phyloP scores from a whole-genome alignment of 2,797 vertebrate species.

The Phylloscopus collybita region DNA sequence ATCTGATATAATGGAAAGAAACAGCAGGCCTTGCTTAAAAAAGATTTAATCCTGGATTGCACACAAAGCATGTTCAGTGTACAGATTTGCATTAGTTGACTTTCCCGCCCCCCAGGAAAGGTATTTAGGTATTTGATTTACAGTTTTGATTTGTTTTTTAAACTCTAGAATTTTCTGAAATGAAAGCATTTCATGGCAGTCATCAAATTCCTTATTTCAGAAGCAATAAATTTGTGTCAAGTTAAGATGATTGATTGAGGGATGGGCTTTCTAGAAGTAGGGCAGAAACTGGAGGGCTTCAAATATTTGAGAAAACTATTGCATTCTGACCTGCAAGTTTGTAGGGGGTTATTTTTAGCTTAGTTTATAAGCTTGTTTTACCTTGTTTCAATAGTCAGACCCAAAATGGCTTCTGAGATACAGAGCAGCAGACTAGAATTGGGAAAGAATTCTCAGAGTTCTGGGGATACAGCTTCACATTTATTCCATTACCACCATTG shows the following conservation, averaged over 20 bases:
- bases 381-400: background rate
- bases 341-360: background rate
- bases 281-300: background rate
- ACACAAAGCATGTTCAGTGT: background rate
- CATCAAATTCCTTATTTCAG: background rate
- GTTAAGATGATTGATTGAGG: background rate
- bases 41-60: conserved; percentile 35
- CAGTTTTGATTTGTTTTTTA: background rate
- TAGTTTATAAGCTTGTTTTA: background rate
- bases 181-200: background rate
- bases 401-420: background rate
- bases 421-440: background rate
- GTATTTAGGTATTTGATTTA: background rate
- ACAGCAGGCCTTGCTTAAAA: conserved; percentile 45
- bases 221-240: background rate
- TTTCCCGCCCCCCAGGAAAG: background rate
- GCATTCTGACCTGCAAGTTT: background rate
- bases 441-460: background rate
- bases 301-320: background rate
- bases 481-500: background rate
- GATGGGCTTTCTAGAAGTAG: background rate
- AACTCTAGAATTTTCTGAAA: background rate
- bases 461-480: background rate
- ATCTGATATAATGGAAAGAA: conserved; percentile 22
- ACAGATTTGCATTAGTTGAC: background rate